A percentile compares a stretch with the other conserved stretches of the same genome.
These are phyloP conservation scores for Pangasius djambal DNA, from an alignment of 2,797 vertebrate species.

Conservation along the genomic window DNA sequence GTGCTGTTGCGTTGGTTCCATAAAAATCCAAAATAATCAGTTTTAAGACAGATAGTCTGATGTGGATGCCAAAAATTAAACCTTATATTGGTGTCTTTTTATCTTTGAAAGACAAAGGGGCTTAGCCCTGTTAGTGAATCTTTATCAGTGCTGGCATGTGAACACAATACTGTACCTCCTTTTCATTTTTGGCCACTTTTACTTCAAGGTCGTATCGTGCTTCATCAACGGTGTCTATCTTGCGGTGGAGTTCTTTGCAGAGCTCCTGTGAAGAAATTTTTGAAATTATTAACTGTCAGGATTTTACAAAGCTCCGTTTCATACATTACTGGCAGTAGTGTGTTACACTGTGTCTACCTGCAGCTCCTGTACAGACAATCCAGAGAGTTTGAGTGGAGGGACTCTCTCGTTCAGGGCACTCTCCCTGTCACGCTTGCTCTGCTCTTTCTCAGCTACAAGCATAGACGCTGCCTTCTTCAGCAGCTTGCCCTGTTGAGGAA, in stretches of 20 bases:
- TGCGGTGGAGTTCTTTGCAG: constrained; percentile 64
- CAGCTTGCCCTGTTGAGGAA: constrained; percentile 61
- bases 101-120: neutral
- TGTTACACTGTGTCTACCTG: constrained; percentile 51
- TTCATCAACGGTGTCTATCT: constrained; percentile 65
- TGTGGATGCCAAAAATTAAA: neutral
- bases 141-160: neutral
- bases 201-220: constrained; percentile 64
- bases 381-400: constrained; percentile 61
- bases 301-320: neutral
- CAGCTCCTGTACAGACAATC: constrained; percentile 59
- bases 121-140: neutral
- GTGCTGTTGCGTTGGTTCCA: neutral
- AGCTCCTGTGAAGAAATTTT: constrained; percentile 58
- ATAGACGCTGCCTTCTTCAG: constrained; percentile 63
- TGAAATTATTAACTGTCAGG: neutral
- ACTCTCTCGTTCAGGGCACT: constrained; percentile 60
- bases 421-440: constrained; percentile 57
- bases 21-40: neutral
- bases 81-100: neutral
- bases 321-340: neutral
- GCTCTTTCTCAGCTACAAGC: constrained; percentile 60
- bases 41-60: neutral
- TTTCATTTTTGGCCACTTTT: constrained; percentile 64
- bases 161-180: constrained; percentile 57